A percentile compares a stretch with the other conserved stretches of the same genome.
phyloP scores from a whole-genome alignment of 2,797 vertebrate species.

The Acropternis orthonyx region DNA sequence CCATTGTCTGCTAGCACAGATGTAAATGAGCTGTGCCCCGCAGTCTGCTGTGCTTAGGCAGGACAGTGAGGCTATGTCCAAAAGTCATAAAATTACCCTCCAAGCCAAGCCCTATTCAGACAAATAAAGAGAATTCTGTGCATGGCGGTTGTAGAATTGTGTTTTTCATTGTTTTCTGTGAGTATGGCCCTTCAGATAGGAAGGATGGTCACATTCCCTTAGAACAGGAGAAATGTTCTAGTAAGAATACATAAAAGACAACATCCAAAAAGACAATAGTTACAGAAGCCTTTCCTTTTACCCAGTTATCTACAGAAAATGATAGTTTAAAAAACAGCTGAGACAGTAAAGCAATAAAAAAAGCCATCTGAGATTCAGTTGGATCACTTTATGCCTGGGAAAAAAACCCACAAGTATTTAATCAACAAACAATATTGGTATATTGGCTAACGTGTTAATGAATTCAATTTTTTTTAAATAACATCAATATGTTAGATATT shows the following conservation, averaged over 20 bases:
- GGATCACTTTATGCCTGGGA: neutral
- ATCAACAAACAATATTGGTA: neutral
- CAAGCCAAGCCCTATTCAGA: neutral
- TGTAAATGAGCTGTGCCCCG: neutral
- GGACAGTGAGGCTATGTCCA: neutral
- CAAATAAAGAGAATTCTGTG: neutral
- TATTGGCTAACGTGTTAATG: neutral
- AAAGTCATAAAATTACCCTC: constrained; percentile 7
- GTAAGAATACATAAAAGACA: neutral
- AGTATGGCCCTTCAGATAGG: neutral
- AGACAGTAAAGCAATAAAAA: neutral
- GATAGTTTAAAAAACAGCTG: neutral
- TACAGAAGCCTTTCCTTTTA: neutral
- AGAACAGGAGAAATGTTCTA: neutral
- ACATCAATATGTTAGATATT: constrained; percentile 2
- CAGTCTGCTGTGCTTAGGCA: neutral
- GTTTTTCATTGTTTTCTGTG: neutral
- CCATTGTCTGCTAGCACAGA: neutral
- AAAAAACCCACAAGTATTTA: neutral
- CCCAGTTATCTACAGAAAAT: neutral
- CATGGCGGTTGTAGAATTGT: neutral
- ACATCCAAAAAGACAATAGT: neutral
- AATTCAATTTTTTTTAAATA: neutral
- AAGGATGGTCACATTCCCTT: neutral
- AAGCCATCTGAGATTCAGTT: neutral